Evolutionary conservation across 1,140 invertebrate species (phyloP).

Genomic region (Pomacea maculata): DNA sequence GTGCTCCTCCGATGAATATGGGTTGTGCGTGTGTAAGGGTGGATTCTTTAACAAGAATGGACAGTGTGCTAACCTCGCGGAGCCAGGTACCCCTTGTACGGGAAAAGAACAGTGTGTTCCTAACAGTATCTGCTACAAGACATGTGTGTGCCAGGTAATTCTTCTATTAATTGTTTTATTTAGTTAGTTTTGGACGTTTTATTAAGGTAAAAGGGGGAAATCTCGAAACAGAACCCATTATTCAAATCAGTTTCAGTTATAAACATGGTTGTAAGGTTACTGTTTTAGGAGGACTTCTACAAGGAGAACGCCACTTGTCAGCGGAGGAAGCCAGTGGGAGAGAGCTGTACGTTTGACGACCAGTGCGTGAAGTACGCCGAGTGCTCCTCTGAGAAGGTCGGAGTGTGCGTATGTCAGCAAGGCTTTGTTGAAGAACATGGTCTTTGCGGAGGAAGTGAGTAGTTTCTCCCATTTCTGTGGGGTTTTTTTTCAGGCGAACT

Average conservation of each 20-base stretch:
- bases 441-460: conserved; percentile 19
- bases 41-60: conserved; percentile 17
- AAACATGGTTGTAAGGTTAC: background rate
- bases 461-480: background rate
- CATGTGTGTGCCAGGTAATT: conserved; percentile 15
- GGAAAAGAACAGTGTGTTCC: conserved; percentile 27
- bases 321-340: conserved; percentile 1
- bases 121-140: conserved; percentile 22
- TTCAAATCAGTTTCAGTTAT: too few species aligned
- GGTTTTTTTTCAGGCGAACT: too few species aligned
- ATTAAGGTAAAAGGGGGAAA: too few species aligned
- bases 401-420: conserved; percentile 21
- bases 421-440: conserved; percentile 18
- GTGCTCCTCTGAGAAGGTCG: conserved; percentile 21
- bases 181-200: too few species aligned
- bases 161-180: too few species aligned
- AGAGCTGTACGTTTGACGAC: conserved; percentile 16
- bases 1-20: conserved; percentile 14
- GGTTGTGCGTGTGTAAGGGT: conserved; percentile 22
- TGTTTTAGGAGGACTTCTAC: conserved; percentile 18
- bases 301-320: conserved; percentile 24
- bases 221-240: too few species aligned
- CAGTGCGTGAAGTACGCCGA: conserved; percentile 25
- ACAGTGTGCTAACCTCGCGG: conserved; percentile 16
- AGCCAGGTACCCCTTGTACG: conserved; percentile 20